A percentile compares a stretch with the other conserved stretches of the same genome.
Conservation (phyloP, 2,888 invertebrate species). For the Papilio demoleus region DNA sequence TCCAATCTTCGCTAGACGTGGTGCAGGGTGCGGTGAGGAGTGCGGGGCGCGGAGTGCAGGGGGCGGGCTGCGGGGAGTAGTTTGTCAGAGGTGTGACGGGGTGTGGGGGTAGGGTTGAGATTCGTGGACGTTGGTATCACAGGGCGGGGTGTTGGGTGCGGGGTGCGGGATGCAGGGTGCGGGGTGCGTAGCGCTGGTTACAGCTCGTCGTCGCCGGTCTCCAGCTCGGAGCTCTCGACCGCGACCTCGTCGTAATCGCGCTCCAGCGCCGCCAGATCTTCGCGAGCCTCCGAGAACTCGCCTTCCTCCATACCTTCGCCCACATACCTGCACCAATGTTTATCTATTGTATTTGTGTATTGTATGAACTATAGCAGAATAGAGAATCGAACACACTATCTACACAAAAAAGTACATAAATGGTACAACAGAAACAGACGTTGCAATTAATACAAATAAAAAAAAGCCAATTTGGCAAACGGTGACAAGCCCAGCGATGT, state of each 20-base stretch:
- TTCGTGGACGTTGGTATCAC: too few species aligned
- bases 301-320: slow-evolving; percentile 94
- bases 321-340: slow-evolving; percentile 84
- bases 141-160: neutral
- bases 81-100: too few species aligned
- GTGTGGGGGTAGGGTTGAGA: too few species aligned
- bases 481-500: too few species aligned
- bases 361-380: too few species aligned
- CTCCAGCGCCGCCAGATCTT: slow-evolving; percentile 89
- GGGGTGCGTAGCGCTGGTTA: slow-evolving; percentile 50
- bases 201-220: slow-evolving; percentile 72
- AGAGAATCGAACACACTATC: too few species aligned
- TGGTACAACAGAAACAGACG: too few species aligned
- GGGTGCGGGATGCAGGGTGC: neutral
- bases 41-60: neutral
- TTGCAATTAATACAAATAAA: too few species aligned
- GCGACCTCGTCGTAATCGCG: slow-evolving; percentile 90
- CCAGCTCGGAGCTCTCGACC: slow-evolving; percentile 82
- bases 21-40: neutral
- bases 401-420: too few species aligned
- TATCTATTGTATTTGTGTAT: too few species aligned
- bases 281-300: slow-evolving; percentile 91
- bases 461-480: too few species aligned
- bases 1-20: too few species aligned
- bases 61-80: neutral